Evolutionary conservation across 2,888 invertebrate genomes (phyloP), one percentile per base, ranked within the genome.

Genomic region (Clistopyga incitator): DNA sequence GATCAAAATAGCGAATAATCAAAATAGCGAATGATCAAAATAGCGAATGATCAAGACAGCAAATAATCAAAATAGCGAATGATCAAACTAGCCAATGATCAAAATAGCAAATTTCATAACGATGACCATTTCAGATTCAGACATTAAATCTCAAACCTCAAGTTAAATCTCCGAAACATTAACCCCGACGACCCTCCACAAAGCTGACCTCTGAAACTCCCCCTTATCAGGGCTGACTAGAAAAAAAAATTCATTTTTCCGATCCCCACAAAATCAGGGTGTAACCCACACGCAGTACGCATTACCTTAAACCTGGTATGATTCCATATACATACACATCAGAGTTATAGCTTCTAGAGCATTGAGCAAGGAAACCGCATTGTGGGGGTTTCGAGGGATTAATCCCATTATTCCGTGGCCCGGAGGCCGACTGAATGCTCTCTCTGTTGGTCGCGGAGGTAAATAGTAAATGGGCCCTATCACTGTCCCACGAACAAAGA

Each of bases 401-500:
- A 81, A 76, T 84, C 65, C 84, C 78, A 85, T 85, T 83, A 83
- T 78, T 42, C 56, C 20, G 59, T n/a, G 45, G 52, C 54, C 45
- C 76, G 59, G 74, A 74, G 70, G 78, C 81, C 83, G 82, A 81
- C 61, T 81, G 64, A 78, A 77, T 77, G 72, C 76, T 25, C 59
- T 76, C 56, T 25, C 50, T 65, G 38, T 54, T 59, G 61, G 59
- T 54, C 59, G 76, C 70, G 18, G 10, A 84, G 72, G 68, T 81
- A 78, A 82, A 78, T 78, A 42, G 74, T 78, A 84, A 84, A 84
- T 84, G 81, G 84, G 90, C 90, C 91, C 89, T 91, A 91, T 91
- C 91, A 89, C 90, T 91, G 91, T 91, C 91, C 89, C 88, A 87
- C 87, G 90, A 89, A 92, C 92, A 92, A 92, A 88, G 87, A 89